Conservation (phyloP, 2,797 vertebrate genomes). For the Enteromius anoplus region DNA sequence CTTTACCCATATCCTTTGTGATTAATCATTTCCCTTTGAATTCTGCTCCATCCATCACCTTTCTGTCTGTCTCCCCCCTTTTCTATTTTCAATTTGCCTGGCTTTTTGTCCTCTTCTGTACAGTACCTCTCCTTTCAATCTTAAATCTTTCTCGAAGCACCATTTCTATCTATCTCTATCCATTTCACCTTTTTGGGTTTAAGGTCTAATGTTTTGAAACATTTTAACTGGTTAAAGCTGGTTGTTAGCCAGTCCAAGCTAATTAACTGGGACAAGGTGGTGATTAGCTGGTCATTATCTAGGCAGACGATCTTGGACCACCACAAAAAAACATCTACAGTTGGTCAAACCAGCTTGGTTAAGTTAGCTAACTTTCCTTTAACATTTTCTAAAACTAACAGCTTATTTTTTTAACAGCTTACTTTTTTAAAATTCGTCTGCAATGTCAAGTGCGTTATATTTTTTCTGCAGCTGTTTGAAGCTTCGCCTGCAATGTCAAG, state of each 20-base stretch:
- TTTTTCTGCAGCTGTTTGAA: not conserved
- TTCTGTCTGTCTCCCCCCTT: not conserved
- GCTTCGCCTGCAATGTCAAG: not conserved
- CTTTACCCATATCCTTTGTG: not conserved
- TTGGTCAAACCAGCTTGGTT: not conserved
- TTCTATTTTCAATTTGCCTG: not conserved
- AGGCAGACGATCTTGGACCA: not conserved
- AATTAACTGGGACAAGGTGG: not conserved
- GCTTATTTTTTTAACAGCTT: too few species aligned
- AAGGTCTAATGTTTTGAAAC: not conserved
- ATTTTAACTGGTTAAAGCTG: not conserved
- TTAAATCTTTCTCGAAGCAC: not conserved
- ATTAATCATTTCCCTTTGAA: not conserved
- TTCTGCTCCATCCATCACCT: not conserved
- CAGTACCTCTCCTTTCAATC: not conserved
- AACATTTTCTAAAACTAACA: not conserved
- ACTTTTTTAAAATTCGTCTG: too few species aligned
- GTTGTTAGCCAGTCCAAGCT: not conserved
- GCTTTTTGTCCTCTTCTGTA: not conserved
- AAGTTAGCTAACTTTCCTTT: not conserved
- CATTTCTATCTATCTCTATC: not conserved
- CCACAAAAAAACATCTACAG: constrained; percentile 6
- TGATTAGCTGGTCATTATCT: not conserved
- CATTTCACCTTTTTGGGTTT: not conserved
- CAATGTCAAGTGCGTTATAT: too few species aligned